Percentiles rank a stretch among this genome's conserved stretches.
Evolutionary conservation across 2,888 invertebrate species (phyloP).

Genomic region (Rutpela maculata): DNA sequence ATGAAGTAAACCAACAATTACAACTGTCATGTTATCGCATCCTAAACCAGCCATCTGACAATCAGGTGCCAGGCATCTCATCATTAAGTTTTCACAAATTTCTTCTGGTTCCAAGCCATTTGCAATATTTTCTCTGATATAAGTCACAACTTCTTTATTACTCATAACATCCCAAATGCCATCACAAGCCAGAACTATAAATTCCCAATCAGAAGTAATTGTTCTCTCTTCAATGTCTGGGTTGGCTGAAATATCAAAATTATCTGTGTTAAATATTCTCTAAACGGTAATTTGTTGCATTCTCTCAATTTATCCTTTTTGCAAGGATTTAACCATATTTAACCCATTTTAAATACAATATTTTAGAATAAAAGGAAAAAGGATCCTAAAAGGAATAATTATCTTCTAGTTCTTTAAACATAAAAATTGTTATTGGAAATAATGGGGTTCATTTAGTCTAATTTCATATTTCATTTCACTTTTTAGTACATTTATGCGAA

Average conservation of each 20-base stretch:
- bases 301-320: too few species aligned
- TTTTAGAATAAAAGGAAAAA: too few species aligned
- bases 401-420: too few species aligned
- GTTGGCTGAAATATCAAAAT: slow-evolving; percentile 80
- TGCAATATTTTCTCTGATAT: slow-evolving; percentile 89
- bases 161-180: slow-evolving; percentile 99
- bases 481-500: too few species aligned
- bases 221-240: slow-evolving; percentile 92
- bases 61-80: slow-evolving; percentile 96
- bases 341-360: too few species aligned
- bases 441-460: too few species aligned
- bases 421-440: too few species aligned
- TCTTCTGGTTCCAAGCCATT: slow-evolving; percentile 91
- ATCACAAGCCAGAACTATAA: slow-evolving; percentile 97
- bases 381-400: too few species aligned
- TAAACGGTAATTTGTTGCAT: too few species aligned
- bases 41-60: slow-evolving; percentile 97
- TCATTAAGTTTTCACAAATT: slow-evolving; percentile 97
- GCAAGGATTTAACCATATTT: too few species aligned
- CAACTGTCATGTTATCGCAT: slow-evolving; percentile 99
- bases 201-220: slow-evolving; percentile 94
- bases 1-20: slow-evolving; percentile 87
- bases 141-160: slow-evolving; percentile 94
- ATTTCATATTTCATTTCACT: too few species aligned
- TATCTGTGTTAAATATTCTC: background rate